phyloP scores from a whole-genome alignment of 2,888 invertebrate genomes.

The Morpho deidamia region DNA sequence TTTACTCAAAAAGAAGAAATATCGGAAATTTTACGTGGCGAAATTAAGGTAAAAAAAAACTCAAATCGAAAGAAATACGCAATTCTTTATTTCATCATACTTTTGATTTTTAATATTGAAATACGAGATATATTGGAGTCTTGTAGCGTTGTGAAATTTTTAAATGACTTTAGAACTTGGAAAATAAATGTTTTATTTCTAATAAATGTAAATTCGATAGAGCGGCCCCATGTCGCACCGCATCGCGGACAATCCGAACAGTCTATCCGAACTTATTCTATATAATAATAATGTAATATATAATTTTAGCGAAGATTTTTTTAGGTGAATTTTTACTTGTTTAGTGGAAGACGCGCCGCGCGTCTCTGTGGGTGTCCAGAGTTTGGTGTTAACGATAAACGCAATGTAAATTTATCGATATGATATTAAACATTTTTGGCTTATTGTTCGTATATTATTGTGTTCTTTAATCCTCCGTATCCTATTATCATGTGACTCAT shows the following conservation, averaged over 20 bases:
- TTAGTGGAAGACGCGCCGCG: conserved; percentile 67
- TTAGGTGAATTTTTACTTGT: conserved; percentile 73
- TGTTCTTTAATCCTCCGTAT: conserved; percentile 2
- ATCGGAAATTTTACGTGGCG: too few species aligned
- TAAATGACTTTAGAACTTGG: background rate
- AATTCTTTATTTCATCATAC: too few species aligned
- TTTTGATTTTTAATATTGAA: too few species aligned
- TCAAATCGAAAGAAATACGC: too few species aligned
- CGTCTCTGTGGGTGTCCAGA: conserved; percentile 58
- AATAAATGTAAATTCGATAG: background rate
- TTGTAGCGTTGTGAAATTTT: too few species aligned
- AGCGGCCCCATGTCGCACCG: conserved; percentile 13
- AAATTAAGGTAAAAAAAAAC: too few species aligned
- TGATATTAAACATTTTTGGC: conserved; percentile 78
- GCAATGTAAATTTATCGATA: conserved; percentile 76
- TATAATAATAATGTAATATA: conserved; percentile 46
- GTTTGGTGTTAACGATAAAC: conserved; percentile 68
- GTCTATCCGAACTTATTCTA: conserved; percentile 52
- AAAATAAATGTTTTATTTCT: background rate
- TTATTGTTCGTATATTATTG: conserved; percentile 74
- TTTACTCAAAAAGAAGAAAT: too few species aligned
- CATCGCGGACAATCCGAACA: conserved; percentile 26
- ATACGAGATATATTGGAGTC: too few species aligned
- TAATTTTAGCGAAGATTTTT: conserved; percentile 66
- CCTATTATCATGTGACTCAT: conserved; percentile 32